These are phyloP conservation scores for Cavia porcellus DNA, from an alignment of 2,113 vertebrate genomes.

Conservation along the genomic window DNA sequence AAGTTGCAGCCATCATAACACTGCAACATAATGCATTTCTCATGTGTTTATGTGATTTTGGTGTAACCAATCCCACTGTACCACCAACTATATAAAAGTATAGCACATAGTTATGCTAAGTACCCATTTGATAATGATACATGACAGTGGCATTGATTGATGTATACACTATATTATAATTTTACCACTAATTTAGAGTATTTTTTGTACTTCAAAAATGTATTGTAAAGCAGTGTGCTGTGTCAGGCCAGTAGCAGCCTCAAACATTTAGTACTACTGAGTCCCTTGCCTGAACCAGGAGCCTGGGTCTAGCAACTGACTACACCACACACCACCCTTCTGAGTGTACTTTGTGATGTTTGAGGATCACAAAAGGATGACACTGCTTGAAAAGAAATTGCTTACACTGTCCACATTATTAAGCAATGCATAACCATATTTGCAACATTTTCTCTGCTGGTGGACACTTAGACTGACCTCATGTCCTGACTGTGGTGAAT, in stretches of 20 bases:
- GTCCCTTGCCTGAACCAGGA: background rate
- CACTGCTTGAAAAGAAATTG: background rate
- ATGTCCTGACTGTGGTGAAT: background rate
- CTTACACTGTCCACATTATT: background rate
- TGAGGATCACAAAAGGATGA: background rate
- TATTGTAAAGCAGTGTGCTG: background rate
- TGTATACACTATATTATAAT: background rate
- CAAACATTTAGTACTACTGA: background rate
- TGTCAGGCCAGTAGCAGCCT: background rate
- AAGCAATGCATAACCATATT: background rate
- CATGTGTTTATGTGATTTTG: background rate
- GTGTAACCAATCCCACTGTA: background rate
- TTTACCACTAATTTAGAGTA: background rate
- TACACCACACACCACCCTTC: no score
- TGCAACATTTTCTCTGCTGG: background rate
- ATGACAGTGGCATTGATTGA: background rate
- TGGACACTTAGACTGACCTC: background rate
- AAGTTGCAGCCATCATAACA: background rate
- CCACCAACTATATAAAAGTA: background rate
- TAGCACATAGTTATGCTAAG: background rate
- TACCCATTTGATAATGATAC: background rate
- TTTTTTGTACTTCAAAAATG: background rate
- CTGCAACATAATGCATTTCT: background rate
- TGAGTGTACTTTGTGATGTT: background rate
- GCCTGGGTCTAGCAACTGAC: background rate